Percentiles rank a stretch among this genome's conserved stretches.
These are phyloP conservation scores for Arctopsyche grandis DNA, from an alignment of 1,140 invertebrate genomes.

Conservation along the genomic window DNA sequence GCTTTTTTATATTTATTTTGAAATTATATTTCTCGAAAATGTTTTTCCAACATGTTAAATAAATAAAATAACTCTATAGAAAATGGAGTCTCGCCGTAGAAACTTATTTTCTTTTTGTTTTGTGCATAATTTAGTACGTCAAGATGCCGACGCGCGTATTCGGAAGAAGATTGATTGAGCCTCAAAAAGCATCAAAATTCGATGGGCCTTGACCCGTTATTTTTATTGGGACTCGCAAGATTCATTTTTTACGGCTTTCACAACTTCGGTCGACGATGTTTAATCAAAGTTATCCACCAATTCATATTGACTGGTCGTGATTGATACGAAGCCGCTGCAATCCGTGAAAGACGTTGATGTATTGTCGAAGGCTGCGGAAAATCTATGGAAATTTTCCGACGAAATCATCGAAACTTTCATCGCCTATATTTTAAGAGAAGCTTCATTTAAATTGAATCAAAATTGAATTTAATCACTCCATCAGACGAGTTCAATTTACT, in stretches of 20 bases:
- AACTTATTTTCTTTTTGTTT: not conserved
- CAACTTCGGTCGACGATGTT: not conserved
- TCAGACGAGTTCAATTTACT: too few species aligned
- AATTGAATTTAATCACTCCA: too few species aligned
- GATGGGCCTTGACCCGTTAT: slow-evolving; percentile 19
- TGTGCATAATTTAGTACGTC: slow-evolving; percentile 10
- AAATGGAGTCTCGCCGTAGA: too few species aligned
- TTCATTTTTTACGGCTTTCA: not conserved
- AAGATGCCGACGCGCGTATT: not conserved
- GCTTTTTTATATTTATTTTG: too few species aligned
- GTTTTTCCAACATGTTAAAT: too few species aligned
- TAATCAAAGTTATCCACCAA: not conserved
- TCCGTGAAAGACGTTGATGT: slow-evolving; percentile 1
- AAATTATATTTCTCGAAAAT: too few species aligned
- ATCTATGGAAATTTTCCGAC: not conserved
- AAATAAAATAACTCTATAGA: too few species aligned
- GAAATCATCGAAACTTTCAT: not conserved
- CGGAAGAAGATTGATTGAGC: slow-evolving; percentile 20
- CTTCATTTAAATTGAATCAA: too few species aligned
- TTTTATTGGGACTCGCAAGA: not conserved
- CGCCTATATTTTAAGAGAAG: too few species aligned
- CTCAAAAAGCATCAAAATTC: not conserved
- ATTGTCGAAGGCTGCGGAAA: not conserved
- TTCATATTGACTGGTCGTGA: slow-evolving; percentile 5
- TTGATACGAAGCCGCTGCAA: slow-evolving; percentile 8